Percentiles rank a stretch among this genome's conserved stretches.
phyloP scores from a whole-genome alignment of 2,797 vertebrate genomes.

The Bucorvus abyssinicus region DNA sequence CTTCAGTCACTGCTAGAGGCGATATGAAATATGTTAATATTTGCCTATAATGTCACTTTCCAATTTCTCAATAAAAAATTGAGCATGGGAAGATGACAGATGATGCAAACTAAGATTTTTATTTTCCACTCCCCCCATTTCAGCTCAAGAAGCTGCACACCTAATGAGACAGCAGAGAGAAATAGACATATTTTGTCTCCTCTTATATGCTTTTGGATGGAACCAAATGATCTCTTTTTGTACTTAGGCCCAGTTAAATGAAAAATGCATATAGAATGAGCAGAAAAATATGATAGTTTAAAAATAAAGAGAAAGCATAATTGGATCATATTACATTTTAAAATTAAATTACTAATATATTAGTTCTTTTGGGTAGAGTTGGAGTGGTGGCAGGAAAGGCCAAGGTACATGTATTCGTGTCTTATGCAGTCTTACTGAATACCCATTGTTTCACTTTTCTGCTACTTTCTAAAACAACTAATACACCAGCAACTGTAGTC shows the following conservation, averaged over 20 bases:
- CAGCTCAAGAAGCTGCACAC: neutral
- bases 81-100: neutral
- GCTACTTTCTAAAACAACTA: neutral
- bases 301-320: neutral
- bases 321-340: neutral
- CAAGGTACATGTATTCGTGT: neutral
- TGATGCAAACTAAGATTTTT: neutral
- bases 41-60: neutral
- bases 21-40: neutral
- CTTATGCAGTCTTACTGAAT: neutral
- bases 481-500: neutral
- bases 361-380: neutral
- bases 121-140: neutral
- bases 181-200: neutral
- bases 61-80: neutral
- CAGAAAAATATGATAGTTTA: neutral
- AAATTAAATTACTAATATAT: neutral
- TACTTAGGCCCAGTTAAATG: neutral
- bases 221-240: neutral
- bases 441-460: neutral
- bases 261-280: neutral
- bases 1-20: neutral
- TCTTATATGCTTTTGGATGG: neutral
- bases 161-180: neutral
- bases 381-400: neutral